Evolutionary conservation across 1,140 invertebrate species (phyloP).

Genomic region (Drosophila miranda): DNA sequence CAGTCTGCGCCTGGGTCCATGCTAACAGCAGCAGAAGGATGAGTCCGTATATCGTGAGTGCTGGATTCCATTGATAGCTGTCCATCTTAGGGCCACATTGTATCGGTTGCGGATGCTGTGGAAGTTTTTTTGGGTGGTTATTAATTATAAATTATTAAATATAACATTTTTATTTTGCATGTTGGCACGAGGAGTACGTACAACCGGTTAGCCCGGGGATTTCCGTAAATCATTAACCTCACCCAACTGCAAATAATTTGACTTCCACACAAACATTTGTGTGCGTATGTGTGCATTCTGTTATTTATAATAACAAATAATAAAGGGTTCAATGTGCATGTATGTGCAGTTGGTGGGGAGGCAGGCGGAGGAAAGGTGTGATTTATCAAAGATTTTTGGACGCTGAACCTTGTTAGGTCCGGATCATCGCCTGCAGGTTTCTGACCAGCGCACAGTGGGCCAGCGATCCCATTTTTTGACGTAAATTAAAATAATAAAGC

Average conservation of each 20-base stretch:
- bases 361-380: slow-evolving; percentile 15
- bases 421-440: slow-evolving; percentile 2
- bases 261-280: slow-evolving; percentile 2
- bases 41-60: slow-evolving; percentile 23
- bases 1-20: slow-evolving; percentile 30
- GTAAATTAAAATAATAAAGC: no score
- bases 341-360: no score
- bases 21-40: slow-evolving; percentile 35
- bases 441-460: no score
- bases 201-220: slow-evolving; percentile 31
- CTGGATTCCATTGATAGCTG: slow-evolving; percentile 27
- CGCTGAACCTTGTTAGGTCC: slow-evolving; percentile 13
- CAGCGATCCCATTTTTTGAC: no score
- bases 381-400: slow-evolving; percentile 22
- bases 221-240: slow-evolving; percentile 40
- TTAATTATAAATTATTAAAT: slow-evolving; percentile 27
- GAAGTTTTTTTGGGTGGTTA: not conserved
- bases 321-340: slow-evolving; percentile 34
- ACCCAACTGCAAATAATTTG: not conserved
- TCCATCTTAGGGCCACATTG: slow-evolving; percentile 66
- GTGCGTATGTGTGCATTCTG: no score
- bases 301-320: slow-evolving; percentile 14
- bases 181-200: not conserved
- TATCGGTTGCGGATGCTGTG: slow-evolving; percentile 29
- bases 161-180: not conserved